These are phyloP conservation scores for Lycia hirtaria DNA, from an alignment of 2,888 invertebrate species.

Conservation along the genomic window DNA sequence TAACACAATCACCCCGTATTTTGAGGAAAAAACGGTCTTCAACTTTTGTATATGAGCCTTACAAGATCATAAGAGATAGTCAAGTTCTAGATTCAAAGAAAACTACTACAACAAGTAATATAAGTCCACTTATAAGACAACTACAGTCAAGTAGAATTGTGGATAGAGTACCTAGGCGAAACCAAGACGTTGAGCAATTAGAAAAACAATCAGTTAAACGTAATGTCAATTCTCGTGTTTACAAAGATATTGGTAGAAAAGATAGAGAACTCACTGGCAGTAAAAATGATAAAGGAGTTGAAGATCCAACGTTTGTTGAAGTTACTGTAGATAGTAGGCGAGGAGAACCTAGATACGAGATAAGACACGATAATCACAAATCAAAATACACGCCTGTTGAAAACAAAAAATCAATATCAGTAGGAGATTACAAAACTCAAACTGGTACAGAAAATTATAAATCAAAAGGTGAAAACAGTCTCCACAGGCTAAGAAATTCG, in stretches of 20 bases:
- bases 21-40: constrained; percentile 64
- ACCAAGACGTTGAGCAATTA: constrained; percentile 51
- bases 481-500: constrained; percentile 36
- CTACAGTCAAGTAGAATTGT: constrained; percentile 71
- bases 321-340: constrained; percentile 66
- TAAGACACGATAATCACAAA: constrained; percentile 69
- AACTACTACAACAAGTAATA: constrained; percentile 68
- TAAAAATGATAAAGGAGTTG: constrained; percentile 42
- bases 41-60: constrained; percentile 77
- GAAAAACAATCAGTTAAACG: constrained; percentile 55
- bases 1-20: constrained; percentile 44
- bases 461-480: constrained; percentile 31
- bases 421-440: constrained; percentile 62
- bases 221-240: constrained; percentile 54
- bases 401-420: constrained; percentile 65
- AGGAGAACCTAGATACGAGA: constrained; percentile 77
- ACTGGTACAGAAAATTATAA: constrained; percentile 37
- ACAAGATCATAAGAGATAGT: constrained; percentile 76
- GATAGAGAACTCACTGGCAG: constrained; percentile 58
- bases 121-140: constrained; percentile 77
- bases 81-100: constrained; percentile 73
- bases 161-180: constrained; percentile 61
- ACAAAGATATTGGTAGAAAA: constrained; percentile 71
- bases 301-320: constrained; percentile 61
- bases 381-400: constrained; percentile 64